phyloP scores from a whole-genome alignment of 2,113 vertebrate genomes.

The Macquaria ambigua region DNA sequence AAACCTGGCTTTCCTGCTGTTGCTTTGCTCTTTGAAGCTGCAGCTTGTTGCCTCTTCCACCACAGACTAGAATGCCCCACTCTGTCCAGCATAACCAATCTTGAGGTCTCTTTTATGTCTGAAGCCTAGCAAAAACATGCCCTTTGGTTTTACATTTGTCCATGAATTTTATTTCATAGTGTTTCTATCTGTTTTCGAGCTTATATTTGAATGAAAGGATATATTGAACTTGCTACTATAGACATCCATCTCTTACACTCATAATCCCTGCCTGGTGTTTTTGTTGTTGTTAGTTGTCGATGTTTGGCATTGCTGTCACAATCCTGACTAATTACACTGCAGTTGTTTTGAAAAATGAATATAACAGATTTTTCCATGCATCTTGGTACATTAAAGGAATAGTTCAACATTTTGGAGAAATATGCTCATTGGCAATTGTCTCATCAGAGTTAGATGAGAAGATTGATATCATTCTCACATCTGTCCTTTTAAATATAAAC shows the following conservation, averaged over 20 bases:
- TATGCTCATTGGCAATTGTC: not conserved
- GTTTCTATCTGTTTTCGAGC: not conserved
- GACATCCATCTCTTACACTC: not conserved
- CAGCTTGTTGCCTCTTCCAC: slow-evolving; percentile 9
- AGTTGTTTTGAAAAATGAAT: not conserved
- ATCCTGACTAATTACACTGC: not conserved
- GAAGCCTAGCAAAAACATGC: not conserved
- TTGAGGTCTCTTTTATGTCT: not conserved
- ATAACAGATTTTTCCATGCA: not conserved
- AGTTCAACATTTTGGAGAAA: not conserved
- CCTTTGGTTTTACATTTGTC: not conserved
- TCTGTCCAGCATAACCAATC: not conserved
- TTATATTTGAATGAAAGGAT: not conserved
- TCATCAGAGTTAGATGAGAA: no score
- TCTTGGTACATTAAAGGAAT: not conserved
- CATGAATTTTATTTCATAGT: not conserved
- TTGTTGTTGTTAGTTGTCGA: not conserved
- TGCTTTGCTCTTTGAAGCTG: slow-evolving; percentile 62
- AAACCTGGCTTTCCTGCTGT: slow-evolving; percentile 62
- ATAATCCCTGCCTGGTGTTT: not conserved
- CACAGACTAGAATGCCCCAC: not conserved
- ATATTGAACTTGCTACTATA: not conserved
- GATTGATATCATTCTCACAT: no score
- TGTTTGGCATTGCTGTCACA: not conserved
- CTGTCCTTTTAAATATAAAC: no score